These are phyloP conservation scores for Nomada fucata DNA, from an alignment of 2,888 invertebrate species.

Conservation along the genomic window DNA sequence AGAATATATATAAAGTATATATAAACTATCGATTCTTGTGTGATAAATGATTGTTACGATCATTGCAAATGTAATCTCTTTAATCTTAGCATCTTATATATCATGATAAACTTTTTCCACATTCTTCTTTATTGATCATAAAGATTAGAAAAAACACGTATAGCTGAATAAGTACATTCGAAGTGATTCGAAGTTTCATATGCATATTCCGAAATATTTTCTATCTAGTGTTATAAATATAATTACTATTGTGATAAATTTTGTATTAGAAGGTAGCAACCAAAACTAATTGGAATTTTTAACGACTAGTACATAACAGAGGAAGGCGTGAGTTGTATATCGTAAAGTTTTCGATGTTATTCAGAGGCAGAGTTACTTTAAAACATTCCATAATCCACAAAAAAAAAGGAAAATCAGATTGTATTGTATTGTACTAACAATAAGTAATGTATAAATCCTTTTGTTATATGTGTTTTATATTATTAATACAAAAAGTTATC, in stretches of 20 bases:
- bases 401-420: background rate
- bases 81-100: conserved; percentile 20
- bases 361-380: conserved; percentile 13
- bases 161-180: conserved; percentile 22
- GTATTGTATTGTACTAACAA: background rate
- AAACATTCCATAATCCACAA: conserved; percentile 30
- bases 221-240: conserved; percentile 26
- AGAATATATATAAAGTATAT: background rate
- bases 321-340: conserved; percentile 3
- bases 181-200: conserved; percentile 14
- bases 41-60: conserved; percentile 22
- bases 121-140: conserved; percentile 12
- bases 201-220: conserved; percentile 26
- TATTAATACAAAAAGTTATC: background rate
- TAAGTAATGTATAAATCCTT: conserved; percentile 13
- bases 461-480: background rate
- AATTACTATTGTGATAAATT: conserved; percentile 54
- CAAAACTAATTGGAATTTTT: conserved; percentile 19
- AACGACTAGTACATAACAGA: conserved; percentile 1
- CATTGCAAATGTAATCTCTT: conserved; percentile 11
- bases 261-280: conserved; percentile 33
- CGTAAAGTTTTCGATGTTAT: conserved; percentile 11
- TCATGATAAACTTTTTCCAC: conserved; percentile 9
- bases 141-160: background rate
- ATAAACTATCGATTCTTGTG: background rate